Percentiles rank a stretch among this genome's conserved stretches.
Conservation (phyloP, 2,113 vertebrate genomes). For the Hemiprocne comata region DNA sequence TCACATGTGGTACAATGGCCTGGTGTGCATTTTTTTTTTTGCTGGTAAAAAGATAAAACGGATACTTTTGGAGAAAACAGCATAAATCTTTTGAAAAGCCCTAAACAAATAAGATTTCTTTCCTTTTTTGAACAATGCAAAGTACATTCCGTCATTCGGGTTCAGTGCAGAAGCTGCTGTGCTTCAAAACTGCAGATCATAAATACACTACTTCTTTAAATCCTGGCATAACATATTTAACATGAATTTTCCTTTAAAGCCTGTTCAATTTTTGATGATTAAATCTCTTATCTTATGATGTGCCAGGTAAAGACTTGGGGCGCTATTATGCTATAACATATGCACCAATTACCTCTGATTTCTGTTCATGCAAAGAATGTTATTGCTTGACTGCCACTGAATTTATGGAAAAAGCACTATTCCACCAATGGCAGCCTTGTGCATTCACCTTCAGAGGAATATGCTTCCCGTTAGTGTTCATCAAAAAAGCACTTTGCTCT, state of each 20-base stretch:
- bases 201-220: background rate
- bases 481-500: slow-evolving; percentile 61
- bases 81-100: slow-evolving; percentile 14
- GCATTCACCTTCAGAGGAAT: slow-evolving; percentile 51
- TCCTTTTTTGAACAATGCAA: slow-evolving; percentile 11
- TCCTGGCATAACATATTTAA: background rate
- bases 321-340: slow-evolving; percentile 36
- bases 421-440: slow-evolving; percentile 8
- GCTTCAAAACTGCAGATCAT: background rate
- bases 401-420: slow-evolving; percentile 59
- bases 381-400: slow-evolving; percentile 49
- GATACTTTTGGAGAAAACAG: slow-evolving; percentile 29
- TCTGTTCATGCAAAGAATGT: slow-evolving; percentile 56
- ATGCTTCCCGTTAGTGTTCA: slow-evolving; percentile 55
- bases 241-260: slow-evolving; percentile 38
- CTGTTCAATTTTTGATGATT: slow-evolving; percentile 49
- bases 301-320: slow-evolving; percentile 50
- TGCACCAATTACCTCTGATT: slow-evolving; percentile 59
- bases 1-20: background rate
- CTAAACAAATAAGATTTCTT: background rate
- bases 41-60: slow-evolving; percentile 16
- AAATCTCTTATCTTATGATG: slow-evolving; percentile 38
- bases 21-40: background rate
- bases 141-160: background rate
- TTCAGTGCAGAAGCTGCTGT: background rate